Base-by-base conservation (phyloP, 2,888 invertebrate genomes). In the Harpalus rufipes region DNA sequence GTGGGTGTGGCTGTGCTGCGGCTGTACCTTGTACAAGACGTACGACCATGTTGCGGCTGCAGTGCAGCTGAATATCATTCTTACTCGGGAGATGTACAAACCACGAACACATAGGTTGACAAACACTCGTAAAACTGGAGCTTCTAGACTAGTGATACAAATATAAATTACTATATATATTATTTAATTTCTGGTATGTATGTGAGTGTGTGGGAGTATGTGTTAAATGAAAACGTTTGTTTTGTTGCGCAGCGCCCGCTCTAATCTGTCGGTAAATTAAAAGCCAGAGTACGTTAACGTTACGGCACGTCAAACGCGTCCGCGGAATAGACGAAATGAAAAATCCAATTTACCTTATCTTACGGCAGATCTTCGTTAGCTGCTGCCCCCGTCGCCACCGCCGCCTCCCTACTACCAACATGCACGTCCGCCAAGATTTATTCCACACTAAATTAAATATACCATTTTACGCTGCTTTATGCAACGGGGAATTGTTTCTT, bases 321-420 rank as follows among this genome's bases (percentile, higher is more conserved):
- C 63, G 44, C 76, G 63, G 63, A 84, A 84, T 86, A 85, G 84
- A 86, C 87, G 87, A 88, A 88, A 88, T 88, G 89, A 88, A 89
- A 89, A 89, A 89, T 88, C 88, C 89, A 89, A 89, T 89, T 89
- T 88, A 88, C 88, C 87, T 88, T 89, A 89, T 89, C 89, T 88
- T 87, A 87, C 86, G 87, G 32, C 87, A 87, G 88, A 89, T 88
- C 88, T 88, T 87, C 86, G 86, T 83, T 86, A 86, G 87, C 85
- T 78, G 81, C 87, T 87, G 87, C 51, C 63, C 14, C 56, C 51
- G 56, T 39, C 12, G 65, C 41, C 74, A 32, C 68, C 59, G 21
- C 32, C 68, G 16, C 32, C 58, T 51, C 68, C 41, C 14, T 16
- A 18, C 16, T 10, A 74, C 44, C 18, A 74, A 41, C 72, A 74